Percentiles rank a stretch among this genome's conserved stretches.
phyloP scores from a whole-genome alignment of 2,113 vertebrate genomes.

The Limanda limanda region DNA sequence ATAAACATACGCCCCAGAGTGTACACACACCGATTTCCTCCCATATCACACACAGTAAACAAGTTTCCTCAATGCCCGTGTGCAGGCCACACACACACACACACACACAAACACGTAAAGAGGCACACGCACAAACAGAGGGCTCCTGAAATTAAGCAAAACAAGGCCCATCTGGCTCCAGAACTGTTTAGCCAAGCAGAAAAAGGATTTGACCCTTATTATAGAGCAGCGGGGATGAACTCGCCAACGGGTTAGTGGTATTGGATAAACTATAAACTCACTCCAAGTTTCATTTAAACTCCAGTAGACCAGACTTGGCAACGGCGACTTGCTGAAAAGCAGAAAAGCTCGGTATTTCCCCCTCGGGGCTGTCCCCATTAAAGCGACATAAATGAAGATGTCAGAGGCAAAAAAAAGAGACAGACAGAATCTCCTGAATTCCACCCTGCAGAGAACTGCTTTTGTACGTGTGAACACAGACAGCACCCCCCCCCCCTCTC shows the following conservation, averaged over 20 bases:
- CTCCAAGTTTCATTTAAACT: conserved; percentile 57
- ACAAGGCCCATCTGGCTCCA: conserved; percentile 72
- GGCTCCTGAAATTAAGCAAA: conserved; percentile 76
- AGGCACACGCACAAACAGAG: conserved; percentile 57
- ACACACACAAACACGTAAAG: conserved; percentile 37
- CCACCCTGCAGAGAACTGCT: conserved; percentile 66
- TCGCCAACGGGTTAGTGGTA: conserved; percentile 49
- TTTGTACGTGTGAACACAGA: conserved; percentile 78
- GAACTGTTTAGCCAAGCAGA: conserved; percentile 72
- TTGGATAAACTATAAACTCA: conserved; percentile 65
- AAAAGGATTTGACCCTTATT: conserved; percentile 72
- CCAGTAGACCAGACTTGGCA: conserved; percentile 55
- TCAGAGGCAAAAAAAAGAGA: conserved; percentile 61
- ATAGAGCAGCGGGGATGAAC: conserved; percentile 60
- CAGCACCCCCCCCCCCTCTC: conserved; percentile 35
- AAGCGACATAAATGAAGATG: conserved; percentile 70
- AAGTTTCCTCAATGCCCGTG: conserved; percentile 59
- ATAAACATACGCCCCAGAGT: conserved; percentile 74
- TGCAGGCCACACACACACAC: conserved; percentile 66
- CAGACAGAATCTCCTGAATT: conserved; percentile 67
- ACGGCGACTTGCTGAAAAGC: conserved; percentile 54
- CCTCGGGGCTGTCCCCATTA: conserved; percentile 62
- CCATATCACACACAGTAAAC: conserved; percentile 77
- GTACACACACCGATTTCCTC: conserved; percentile 78
- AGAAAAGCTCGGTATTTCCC: conserved; percentile 45